A percentile compares a stretch with the other conserved stretches of the same genome.
Evolutionary conservation across 2,113 vertebrate genomes (phyloP).

Genomic region (Trematomus loennbergii): DNA sequence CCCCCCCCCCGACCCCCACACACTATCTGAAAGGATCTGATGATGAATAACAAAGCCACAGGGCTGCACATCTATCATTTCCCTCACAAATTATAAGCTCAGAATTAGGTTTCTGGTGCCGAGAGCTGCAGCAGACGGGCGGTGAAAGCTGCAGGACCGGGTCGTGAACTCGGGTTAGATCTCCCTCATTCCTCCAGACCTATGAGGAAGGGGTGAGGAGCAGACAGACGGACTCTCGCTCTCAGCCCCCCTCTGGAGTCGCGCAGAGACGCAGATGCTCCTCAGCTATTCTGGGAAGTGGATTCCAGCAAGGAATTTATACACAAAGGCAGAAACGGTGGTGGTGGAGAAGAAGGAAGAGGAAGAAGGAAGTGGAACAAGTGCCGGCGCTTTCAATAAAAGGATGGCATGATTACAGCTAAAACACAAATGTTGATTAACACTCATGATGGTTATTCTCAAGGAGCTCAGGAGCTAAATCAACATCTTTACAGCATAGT

Average conservation of each 20-base stretch:
- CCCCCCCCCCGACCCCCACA: not conserved
- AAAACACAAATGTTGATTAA: not conserved
- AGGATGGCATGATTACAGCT: not conserved
- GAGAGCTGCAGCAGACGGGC: conserved; percentile 24
- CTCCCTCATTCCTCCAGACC: conserved; percentile 49
- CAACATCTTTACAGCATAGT: not conserved
- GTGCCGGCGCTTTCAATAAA: not conserved
- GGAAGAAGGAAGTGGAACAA: conserved; percentile 24
- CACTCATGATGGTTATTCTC: not conserved
- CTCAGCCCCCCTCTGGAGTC: conserved; percentile 46
- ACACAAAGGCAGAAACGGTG: conserved; percentile 28
- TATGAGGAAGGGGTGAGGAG: not conserved
- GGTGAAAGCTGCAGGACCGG: conserved; percentile 48
- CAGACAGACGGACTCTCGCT: conserved; percentile 56
- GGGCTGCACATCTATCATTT: conserved; percentile 30
- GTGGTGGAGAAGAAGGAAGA: conserved; percentile 7
- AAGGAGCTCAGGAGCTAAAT: not conserved
- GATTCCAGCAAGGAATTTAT: conserved; percentile 55
- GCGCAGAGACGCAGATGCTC: conserved; percentile 51
- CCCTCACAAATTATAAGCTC: not conserved
- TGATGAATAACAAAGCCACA: conserved; percentile 41
- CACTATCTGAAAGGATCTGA: conserved; percentile 38
- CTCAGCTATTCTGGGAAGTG: conserved; percentile 67
- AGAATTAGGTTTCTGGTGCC: not conserved
- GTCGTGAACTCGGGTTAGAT: conserved; percentile 49